Evolutionary conservation across 2,113 vertebrate genomes (phyloP).

Genomic region (Proterorhinus semilunaris): DNA sequence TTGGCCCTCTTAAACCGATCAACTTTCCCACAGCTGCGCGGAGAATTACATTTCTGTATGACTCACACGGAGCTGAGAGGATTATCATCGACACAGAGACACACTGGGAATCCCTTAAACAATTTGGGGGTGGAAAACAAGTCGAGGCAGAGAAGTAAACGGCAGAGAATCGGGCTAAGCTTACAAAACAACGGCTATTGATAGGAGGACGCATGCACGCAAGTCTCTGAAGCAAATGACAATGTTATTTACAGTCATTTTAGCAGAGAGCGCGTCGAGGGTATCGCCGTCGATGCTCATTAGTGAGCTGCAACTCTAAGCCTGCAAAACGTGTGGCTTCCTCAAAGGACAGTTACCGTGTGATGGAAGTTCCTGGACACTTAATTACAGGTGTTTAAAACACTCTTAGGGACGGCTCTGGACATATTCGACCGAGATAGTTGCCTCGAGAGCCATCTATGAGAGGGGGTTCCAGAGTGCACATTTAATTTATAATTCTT

Average conservation of each 20-base stretch:
- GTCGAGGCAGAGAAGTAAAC: background rate
- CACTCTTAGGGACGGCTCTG: too few relatives aligned
- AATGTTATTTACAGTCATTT: constrained; percentile 2
- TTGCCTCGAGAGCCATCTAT: too few relatives aligned
- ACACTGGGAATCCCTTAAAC: constrained; percentile 1
- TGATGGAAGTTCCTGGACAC: too few relatives aligned
- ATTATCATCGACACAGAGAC: background rate
- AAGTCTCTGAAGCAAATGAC: constrained; percentile 3
- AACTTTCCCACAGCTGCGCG: background rate
- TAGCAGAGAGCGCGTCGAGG: background rate
- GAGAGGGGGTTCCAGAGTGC: too few relatives aligned
- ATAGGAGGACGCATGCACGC: background rate
- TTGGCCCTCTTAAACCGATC: background rate
- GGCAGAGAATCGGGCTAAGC: background rate
- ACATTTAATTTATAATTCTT: too few relatives aligned
- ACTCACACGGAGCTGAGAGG: background rate
- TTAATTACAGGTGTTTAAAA: too few relatives aligned
- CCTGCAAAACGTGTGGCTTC: background rate
- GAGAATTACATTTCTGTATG: background rate
- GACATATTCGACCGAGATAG: too few relatives aligned
- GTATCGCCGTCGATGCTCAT: background rate
- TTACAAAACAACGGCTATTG: background rate
- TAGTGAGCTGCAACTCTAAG: background rate
- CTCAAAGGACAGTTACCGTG: background rate
- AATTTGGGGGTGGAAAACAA: background rate